Percentiles rank a stretch among this genome's conserved stretches.
Conservation (phyloP, 2,113 vertebrate species). For the Psephotus haematonotus region DNA sequence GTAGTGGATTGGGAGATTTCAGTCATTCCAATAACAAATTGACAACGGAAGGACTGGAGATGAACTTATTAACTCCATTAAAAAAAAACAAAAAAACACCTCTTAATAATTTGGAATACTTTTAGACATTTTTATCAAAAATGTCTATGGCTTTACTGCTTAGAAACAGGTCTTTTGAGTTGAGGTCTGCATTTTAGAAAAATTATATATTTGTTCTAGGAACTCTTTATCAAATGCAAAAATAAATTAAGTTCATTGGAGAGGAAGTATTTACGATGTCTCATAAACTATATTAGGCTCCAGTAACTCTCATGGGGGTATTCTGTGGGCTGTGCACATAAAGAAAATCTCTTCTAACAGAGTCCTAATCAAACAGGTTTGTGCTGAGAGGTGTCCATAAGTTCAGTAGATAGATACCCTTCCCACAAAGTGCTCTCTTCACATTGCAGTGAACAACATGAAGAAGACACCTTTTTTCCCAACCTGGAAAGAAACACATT, state of each 20-base stretch:
- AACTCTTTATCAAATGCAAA: background rate
- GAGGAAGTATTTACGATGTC: background rate
- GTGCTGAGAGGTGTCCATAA: background rate
- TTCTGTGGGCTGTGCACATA: background rate
- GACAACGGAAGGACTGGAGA: background rate
- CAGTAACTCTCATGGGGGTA: background rate
- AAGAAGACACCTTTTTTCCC: background rate
- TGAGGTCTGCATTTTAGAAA: background rate
- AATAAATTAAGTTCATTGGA: background rate
- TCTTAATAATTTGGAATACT: background rate
- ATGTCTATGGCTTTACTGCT: background rate
- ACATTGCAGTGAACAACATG: rapidly evolving
- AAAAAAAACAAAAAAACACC: background rate
- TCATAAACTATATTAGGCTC: background rate
- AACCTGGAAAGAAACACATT: background rate
- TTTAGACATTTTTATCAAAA: background rate
- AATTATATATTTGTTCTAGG: background rate
- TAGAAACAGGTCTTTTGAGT: background rate
- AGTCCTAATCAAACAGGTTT: background rate
- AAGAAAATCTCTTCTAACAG: background rate
- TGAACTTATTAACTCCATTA: background rate
- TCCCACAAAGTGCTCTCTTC: background rate
- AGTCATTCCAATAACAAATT: background rate
- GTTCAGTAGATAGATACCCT: background rate
- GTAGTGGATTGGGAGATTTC: background rate